These are phyloP conservation scores for Hippopotamyrus pictus DNA, from an alignment of 2,797 vertebrate genomes.

Conservation along the genomic window DNA sequence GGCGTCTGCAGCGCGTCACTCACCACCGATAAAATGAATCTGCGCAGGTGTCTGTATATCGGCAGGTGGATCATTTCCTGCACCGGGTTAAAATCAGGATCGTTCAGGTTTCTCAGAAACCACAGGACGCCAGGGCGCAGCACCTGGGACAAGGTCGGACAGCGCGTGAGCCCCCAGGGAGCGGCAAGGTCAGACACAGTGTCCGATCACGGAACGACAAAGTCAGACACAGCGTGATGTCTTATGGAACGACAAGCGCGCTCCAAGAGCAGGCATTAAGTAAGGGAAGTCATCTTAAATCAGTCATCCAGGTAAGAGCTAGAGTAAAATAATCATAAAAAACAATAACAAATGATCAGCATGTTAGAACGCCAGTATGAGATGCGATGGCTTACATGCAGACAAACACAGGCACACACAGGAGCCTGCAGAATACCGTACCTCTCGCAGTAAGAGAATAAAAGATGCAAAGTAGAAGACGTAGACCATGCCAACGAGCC, in stretches of 20 bases:
- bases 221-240: background rate
- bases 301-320: background rate
- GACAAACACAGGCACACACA: background rate
- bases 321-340: background rate
- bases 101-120: slow-evolving; percentile 96
- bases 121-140: slow-evolving; percentile 90
- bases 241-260: background rate
- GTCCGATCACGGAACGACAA: too few species aligned
- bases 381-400: background rate
- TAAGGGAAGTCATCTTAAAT: background rate
- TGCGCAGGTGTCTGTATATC: slow-evolving; percentile 88
- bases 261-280: background rate
- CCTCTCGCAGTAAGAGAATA: slow-evolving; percentile 90
- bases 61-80: slow-evolving; percentile 98
- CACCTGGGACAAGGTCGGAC: slow-evolving; percentile 60
- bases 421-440: slow-evolving; percentile 33
- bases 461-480: slow-evolving; percentile 98
- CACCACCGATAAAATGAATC: slow-evolving; percentile 95
- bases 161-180: background rate
- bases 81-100: slow-evolving; percentile 95
- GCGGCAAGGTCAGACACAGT: background rate
- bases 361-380: background rate
- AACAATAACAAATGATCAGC: background rate
- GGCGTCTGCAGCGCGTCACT: slow-evolving; percentile 31
- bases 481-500: slow-evolving; percentile 96